Evolutionary conservation across 2,888 invertebrate genomes (phyloP).

Genomic region (Spatulosminthurus flaviceps): DNA sequence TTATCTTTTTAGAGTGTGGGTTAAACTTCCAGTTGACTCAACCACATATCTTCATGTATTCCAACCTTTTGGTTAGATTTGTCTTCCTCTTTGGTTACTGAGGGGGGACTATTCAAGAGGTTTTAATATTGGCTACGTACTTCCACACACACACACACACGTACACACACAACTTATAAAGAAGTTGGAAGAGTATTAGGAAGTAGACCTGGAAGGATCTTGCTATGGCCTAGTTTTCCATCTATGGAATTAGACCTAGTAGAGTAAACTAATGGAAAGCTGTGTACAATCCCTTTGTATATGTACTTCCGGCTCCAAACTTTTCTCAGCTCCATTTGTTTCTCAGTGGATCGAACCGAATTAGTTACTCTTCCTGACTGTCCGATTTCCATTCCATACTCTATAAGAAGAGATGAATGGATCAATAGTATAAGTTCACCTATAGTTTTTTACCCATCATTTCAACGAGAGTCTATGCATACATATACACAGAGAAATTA

Average conservation of each 20-base stretch:
- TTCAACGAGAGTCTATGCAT: background rate
- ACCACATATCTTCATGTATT: slow-evolving; percentile 18
- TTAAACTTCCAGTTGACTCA: slow-evolving; percentile 10
- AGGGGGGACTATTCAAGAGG: too few species aligned
- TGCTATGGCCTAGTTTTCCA: too few species aligned
- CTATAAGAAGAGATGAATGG: slow-evolving; percentile 37
- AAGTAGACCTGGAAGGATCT: too few species aligned
- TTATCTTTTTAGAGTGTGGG: background rate
- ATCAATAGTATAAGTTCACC: slow-evolving; percentile 26
- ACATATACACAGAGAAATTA: too few species aligned
- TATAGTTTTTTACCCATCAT: background rate
- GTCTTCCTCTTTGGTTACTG: background rate
- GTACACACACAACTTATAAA: too few species aligned
- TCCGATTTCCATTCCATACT: slow-evolving; percentile 34
- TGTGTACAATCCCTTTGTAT: slow-evolving; percentile 20
- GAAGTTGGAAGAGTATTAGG: too few species aligned
- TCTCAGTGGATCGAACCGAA: slow-evolving; percentile 37
- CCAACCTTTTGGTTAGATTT: slow-evolving; percentile 2
- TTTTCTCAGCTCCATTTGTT: slow-evolving; percentile 35
- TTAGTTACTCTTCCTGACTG: slow-evolving; percentile 30
- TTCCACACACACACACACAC: too few species aligned
- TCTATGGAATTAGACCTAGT: slow-evolving; percentile 2
- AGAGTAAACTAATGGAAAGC: background rate
- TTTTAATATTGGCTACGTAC: too few species aligned
- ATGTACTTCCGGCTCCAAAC: slow-evolving; percentile 12